Base-by-base conservation (phyloP, 1,140 invertebrate species). In the Brachionus plicatilis region DNA sequence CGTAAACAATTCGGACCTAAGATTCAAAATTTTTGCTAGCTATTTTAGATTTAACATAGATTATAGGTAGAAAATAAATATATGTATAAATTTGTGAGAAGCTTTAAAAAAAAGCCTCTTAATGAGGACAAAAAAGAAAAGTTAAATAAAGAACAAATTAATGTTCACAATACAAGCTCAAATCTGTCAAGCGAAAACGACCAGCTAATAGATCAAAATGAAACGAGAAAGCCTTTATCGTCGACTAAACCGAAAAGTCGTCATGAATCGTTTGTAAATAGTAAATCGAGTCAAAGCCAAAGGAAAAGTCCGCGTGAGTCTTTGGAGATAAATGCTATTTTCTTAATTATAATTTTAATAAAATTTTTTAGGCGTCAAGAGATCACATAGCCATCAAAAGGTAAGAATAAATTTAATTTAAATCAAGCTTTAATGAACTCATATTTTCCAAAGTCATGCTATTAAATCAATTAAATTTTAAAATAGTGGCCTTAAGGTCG, bases 81-180 rank as follows among this genome's bases (percentile, higher is more conserved):
- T 50, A 76, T 76, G 72, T 76, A 76, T 76, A 76, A 76, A 76
- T 76, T 76, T 76, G 72, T 76, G 20, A 33, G 72, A 37, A 76
- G 72, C 47, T 76, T 76, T 76, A 76, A 76, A 76, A 76, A 76
- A 50, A 76, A 76, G 41, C 72, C 72, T 50, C 41, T 27, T 14
- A 76, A 76, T 50, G 72, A 76, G 45, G 72, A 76, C 43, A 29
- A 50, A 76, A 50, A 20, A 50, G n/a, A 76, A 47, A 17, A 20
- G 7, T 27, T 50, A 14, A 27, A 47, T 76, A 76, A 50, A 37
- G 20, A 76, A 50, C 24, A 47, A 27, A 11, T 47, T 20, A 76
- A 50, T 50, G 43, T 27, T 50, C 12, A 5, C 8, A 50, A 76
- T 27, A 33, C 20, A 11, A 76, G 24, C n/a, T 45, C 43, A 76